Conservation (phyloP, 2,888 invertebrate genomes). For the Drosophila maculinotata region DNA sequence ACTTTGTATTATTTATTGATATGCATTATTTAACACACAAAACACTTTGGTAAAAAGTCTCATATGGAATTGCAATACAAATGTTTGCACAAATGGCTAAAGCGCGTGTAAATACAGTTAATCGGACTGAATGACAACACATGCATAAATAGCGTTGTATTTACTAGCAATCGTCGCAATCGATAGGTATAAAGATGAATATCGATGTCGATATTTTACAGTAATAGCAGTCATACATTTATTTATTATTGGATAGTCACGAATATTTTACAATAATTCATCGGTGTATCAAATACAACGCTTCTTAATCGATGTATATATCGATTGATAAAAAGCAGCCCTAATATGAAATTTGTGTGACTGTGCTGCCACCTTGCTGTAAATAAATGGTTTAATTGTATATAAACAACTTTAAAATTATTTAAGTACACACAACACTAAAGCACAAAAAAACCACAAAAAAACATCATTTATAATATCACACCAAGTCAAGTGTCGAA, state of each 20-base stretch:
- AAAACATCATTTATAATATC: neutral
- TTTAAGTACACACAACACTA: too few relatives aligned
- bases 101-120: conserved; percentile 41
- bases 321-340: conserved; percentile 9
- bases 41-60: conserved; percentile 6
- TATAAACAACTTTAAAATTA: neutral
- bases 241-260: neutral
- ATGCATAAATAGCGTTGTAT: conserved; percentile 34
- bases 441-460: neutral
- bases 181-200: conserved; percentile 4
- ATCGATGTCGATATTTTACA: neutral
- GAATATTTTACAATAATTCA: neutral
- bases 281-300: neutral
- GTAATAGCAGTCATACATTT: neutral
- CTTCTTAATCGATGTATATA: neutral
- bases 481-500: neutral
- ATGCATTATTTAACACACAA: neutral
- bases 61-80: conserved; percentile 19
- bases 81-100: conserved; percentile 50
- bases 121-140: conserved; percentile 57
- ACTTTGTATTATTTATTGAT: conserved; percentile 5
- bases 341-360: neutral
- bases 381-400: neutral
- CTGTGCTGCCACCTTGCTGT: conserved; percentile 8
- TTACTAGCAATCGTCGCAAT: neutral